These are phyloP conservation scores for Drosophila putrida DNA, from an alignment of 2,888 invertebrate genomes.

Conservation along the genomic window DNA sequence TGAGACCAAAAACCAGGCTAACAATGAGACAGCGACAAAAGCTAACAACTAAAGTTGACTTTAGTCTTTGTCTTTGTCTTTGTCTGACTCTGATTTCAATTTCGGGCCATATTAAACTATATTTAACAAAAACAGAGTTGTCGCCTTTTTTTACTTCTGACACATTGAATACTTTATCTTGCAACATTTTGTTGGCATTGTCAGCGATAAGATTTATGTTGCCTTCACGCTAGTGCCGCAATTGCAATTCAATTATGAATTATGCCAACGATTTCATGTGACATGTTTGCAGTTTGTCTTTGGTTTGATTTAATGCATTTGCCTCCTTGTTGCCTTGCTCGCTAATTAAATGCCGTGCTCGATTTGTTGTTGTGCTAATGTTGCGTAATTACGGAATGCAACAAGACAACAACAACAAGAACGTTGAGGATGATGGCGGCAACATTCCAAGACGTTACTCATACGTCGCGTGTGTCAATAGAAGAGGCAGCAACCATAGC, in stretches of 20 bases:
- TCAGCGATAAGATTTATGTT: conserved; percentile 60
- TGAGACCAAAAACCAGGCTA: conserved; percentile 32
- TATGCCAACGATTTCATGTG: conserved; percentile 70
- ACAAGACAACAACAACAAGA: conserved; percentile 13
- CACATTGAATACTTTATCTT: neutral
- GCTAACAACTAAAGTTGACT: neutral
- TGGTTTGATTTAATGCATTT: conserved; percentile 11
- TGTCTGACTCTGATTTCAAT: neutral
- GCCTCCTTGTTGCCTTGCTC: conserved; percentile 16
- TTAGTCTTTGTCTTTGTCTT: neutral
- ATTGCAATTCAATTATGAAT: conserved; percentile 78
- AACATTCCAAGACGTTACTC: conserved; percentile 76
- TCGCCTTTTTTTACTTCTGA: neutral
- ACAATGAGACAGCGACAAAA: conserved; percentile 37
- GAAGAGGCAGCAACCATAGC: conserved; percentile 46
- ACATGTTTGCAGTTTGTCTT: conserved; percentile 52
- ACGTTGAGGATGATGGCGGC: conserved; percentile 56
- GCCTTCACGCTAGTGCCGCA: conserved; percentile 54
- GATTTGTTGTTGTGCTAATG: conserved; percentile 80
- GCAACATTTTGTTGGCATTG: conserved; percentile 20
- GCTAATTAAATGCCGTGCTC: conserved; percentile 78
- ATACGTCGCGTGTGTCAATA: conserved; percentile 78
- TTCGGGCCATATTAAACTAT: neutral
- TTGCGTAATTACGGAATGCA: conserved; percentile 70
- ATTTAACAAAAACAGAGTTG: neutral